phyloP scores from a whole-genome alignment of 2,797 vertebrate genomes.

The Gymnopithys bicolor region DNA sequence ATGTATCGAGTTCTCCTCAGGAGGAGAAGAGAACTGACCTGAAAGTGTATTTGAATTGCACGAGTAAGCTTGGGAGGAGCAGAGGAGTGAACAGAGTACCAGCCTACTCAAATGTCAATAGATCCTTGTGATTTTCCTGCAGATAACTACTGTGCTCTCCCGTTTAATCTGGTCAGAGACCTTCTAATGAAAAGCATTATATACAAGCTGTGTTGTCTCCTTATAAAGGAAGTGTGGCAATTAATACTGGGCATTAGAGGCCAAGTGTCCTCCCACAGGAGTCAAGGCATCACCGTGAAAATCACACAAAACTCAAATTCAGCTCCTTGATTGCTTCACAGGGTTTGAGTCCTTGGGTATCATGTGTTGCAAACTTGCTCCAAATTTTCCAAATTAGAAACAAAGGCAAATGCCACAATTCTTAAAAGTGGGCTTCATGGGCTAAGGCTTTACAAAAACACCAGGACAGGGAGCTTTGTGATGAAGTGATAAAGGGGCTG shows the following conservation, averaged over 20 bases:
- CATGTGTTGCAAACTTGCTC: not conserved
- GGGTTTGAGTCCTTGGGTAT: not conserved
- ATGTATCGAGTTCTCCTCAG: not conserved
- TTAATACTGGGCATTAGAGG: not conserved
- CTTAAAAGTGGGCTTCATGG: not conserved
- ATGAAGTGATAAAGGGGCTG: not conserved
- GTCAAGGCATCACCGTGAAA: not conserved
- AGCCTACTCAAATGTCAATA: not conserved
- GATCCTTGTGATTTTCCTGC: not conserved
- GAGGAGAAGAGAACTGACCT: not conserved
- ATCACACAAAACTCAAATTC: not conserved
- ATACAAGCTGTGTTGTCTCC: not conserved
- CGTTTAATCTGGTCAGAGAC: not conserved
- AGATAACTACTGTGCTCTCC: not conserved
- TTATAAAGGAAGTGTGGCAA: not conserved
- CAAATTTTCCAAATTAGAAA: not conserved
- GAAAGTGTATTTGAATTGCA: not conserved
- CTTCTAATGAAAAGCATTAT: not conserved
- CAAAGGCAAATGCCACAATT: not conserved
- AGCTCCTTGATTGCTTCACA: not conserved
- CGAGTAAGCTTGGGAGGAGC: not conserved
- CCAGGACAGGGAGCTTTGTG: not conserved
- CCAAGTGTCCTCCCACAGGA: not conserved
- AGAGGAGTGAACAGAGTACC: not conserved
- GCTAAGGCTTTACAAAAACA: not conserved